Conservation (phyloP, 2,888 invertebrate species). For the Netelia melanura region DNA sequence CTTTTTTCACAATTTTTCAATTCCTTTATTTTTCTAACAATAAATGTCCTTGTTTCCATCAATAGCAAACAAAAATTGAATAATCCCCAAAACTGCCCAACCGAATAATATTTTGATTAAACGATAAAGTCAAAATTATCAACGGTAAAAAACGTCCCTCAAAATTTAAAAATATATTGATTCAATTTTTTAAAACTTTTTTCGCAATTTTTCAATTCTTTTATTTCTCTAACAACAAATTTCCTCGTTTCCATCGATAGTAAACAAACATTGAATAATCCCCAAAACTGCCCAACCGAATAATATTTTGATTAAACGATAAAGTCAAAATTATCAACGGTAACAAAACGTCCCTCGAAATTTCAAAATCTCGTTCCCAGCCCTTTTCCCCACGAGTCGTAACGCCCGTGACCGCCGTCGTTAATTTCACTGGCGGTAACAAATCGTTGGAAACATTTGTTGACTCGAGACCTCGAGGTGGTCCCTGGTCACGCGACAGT, state of each 20-base stretch:
- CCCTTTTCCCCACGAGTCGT: background rate
- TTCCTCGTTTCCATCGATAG: too few relatives aligned
- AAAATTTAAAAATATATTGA: background rate
- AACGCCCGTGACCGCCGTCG: constrained; percentile 29
- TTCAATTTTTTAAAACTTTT: too few relatives aligned
- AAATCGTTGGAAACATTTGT: constrained; percentile 41
- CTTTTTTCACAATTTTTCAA: background rate
- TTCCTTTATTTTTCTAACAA: background rate
- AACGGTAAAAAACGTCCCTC: too few relatives aligned
- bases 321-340: too few relatives aligned
- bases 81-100: too few relatives aligned
- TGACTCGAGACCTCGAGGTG: background rate
- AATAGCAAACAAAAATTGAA: too few relatives aligned
- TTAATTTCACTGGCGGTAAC: constrained; percentile 42
- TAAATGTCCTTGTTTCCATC: too few relatives aligned
- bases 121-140: too few relatives aligned
- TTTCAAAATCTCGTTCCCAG: background rate
- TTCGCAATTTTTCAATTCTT: background rate
- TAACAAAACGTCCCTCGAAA: background rate
- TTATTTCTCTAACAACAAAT: background rate
- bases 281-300: too few relatives aligned
- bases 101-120: too few relatives aligned
- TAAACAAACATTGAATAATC: too few relatives aligned
- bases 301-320: too few relatives aligned
- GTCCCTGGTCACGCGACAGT: constrained; percentile 19